These are phyloP conservation scores for Ptilonorhynchus violaceus DNA, from an alignment of 2,113 vertebrate genomes.

Conservation along the genomic window DNA sequence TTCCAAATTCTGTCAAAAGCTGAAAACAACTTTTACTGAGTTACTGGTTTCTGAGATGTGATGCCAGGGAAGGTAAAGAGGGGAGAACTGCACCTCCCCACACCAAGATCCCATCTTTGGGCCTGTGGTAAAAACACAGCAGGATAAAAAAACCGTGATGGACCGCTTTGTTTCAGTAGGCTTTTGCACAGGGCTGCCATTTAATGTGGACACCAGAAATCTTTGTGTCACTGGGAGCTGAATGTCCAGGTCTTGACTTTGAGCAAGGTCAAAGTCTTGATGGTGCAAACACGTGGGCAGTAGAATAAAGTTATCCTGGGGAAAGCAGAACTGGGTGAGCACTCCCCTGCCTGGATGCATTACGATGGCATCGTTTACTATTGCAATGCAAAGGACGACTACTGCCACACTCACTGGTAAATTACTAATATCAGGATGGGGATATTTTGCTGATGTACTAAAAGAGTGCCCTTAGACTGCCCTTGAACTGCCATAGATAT, in stretches of 20 bases:
- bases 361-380: background rate
- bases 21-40: background rate
- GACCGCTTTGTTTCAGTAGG: background rate
- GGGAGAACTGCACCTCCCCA: fast-evolving
- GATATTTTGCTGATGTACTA: background rate
- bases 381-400: background rate
- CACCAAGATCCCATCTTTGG: background rate
- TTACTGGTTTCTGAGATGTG: background rate
- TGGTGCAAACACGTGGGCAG: background rate
- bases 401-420: background rate
- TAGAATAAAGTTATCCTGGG: background rate
- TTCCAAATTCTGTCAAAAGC: background rate
- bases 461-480: background rate
- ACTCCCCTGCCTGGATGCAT: background rate
- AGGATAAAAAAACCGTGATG: background rate
- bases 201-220: background rate
- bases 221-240: background rate
- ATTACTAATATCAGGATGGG: background rate
- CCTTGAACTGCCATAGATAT: background rate
- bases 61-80: background rate
- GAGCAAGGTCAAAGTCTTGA: background rate
- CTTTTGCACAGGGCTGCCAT: background rate
- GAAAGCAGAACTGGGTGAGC: background rate
- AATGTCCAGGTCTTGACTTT: background rate
- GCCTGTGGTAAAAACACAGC: background rate